Evolutionary conservation across 2,888 invertebrate species (phyloP).

Genomic region (Coremacera marginata): DNA sequence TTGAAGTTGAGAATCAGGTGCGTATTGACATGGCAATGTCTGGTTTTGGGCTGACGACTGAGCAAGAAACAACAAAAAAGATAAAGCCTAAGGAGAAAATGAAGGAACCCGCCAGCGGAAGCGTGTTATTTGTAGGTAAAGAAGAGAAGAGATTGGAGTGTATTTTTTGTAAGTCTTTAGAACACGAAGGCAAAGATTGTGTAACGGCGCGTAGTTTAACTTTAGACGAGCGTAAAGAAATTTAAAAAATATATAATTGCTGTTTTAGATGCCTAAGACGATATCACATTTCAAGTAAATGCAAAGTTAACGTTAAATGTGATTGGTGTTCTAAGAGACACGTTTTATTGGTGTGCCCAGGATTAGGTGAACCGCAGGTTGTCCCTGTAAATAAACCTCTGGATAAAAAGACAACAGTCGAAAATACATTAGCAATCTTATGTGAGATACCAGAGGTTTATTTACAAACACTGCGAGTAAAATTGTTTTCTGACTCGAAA

Average conservation of each 20-base stretch:
- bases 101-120: not conserved
- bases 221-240: not conserved
- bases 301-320: conserved; percentile 1
- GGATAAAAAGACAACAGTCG: too few relatives aligned
- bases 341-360: too few relatives aligned
- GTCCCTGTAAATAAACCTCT: too few relatives aligned
- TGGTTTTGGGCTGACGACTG: not conserved
- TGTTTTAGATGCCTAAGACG: not conserved
- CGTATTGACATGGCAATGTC: not conserved
- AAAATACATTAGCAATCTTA: too few relatives aligned
- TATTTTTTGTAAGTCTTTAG: not conserved
- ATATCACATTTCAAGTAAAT: not conserved
- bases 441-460: too few relatives aligned
- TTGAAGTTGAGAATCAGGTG: not conserved
- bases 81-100: not conserved
- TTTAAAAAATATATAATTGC: not conserved
- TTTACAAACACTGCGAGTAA: too few relatives aligned
- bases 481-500: too few relatives aligned
- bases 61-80: not conserved
- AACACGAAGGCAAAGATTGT: not conserved
- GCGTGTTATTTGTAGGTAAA: not conserved
- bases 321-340: not conserved
- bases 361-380: too few relatives aligned
- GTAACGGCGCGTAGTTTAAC: not conserved
- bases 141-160: not conserved